Evolutionary conservation across 2,888 invertebrate species (phyloP), one percentile per base, ranked within the genome.

Genomic region (Scaptomyza parva): DNA sequence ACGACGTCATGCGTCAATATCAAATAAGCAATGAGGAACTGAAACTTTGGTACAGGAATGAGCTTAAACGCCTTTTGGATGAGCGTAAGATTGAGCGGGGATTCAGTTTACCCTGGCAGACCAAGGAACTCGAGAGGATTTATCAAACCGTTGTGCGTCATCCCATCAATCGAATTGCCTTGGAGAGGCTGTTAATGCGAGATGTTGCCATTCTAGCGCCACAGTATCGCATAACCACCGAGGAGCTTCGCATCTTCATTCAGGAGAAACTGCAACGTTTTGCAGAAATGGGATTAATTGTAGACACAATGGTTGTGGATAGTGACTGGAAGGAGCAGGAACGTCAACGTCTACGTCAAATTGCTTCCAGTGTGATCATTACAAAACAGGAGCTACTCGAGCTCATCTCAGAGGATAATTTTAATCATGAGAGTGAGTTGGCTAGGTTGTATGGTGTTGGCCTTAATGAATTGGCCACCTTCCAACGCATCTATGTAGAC

Each of bases 211-310:
- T 48, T 11, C 52, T 70, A 3, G 76, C 81, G 0, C 33, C 80
- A 0, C 78, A 83, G 20, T 91, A 91, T 45, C 83, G 69, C 3
- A 72, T 90, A 0, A 78, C 76, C 0, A 75, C 88, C 2, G 88
- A 89, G 24, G 86, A 89, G 41, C 70, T 91, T 9, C 87, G 84
- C 14, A 35, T 70, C 1, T 91, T 89, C 66, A 88, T 90, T 1
- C 82, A 78, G 2, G 82, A 88, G 9, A 90, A 90, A 50, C 39
- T 91, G 26, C 75, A 73, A 24, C 86, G 90, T 2, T 68, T 91
- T 6, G 57, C 53, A 0, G 84, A 85, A 26, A 67, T 91, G 61
- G 91, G 90, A 1, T 58, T 88, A 1, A 66, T 86, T 22, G 40
- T 66, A 2, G 72, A 76, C 5, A 50, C 28, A 11, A 37, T 3